Evolutionary conservation across 2,888 invertebrate genomes (phyloP), one percentile per base, ranked within the genome.

Genomic region (Nomada ruficornis): DNA sequence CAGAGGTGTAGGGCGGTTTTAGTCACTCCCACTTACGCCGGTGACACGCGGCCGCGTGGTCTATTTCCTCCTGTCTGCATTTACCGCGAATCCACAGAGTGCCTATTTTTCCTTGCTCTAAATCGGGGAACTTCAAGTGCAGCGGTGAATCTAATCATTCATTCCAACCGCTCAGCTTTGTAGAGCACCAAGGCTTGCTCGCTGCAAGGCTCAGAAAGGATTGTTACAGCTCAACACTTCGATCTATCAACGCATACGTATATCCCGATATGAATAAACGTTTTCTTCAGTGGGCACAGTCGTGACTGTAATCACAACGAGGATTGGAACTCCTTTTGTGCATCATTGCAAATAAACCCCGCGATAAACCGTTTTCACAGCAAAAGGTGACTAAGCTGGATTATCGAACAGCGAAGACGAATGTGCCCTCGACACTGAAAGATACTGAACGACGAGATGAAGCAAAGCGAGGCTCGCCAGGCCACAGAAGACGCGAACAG

Each of bases 11-110:
- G 91, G 90, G 89, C 91, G 91, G 87, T 85, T 88, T 86, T 68
- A 89, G 91, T 91, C 91, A 91, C 91, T 91, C 91, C 91, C 91
- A 91, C 91, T 88, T 88, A 86, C 90, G 86, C 80, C 84, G 73
- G 80, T 83, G 84, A 84, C 88, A 87, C 89, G 85, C 88, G 87
- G 91, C 91, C 86, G 82, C 86, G 86, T 84, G 86, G 83, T 82
- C 64, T 78, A 26, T 26, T 44, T 13, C 62, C 85, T 57, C 77
- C 57, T 80, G 65, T 36, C 10, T 54, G 15, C 4, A 36, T 42
- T 44, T 36, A 4, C 9, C 80, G 54, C 62, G 42, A 50, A 57
- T 62, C 47, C 29, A 18, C 69, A 13, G 47, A 47, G 29, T 15
- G 62, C 13, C 44, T 4, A 23, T 23, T 47, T 1, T 69, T 15